Evolutionary conservation across 2,113 vertebrate genomes (phyloP).

Genomic region (Paracanthobrama guichenoti): DNA sequence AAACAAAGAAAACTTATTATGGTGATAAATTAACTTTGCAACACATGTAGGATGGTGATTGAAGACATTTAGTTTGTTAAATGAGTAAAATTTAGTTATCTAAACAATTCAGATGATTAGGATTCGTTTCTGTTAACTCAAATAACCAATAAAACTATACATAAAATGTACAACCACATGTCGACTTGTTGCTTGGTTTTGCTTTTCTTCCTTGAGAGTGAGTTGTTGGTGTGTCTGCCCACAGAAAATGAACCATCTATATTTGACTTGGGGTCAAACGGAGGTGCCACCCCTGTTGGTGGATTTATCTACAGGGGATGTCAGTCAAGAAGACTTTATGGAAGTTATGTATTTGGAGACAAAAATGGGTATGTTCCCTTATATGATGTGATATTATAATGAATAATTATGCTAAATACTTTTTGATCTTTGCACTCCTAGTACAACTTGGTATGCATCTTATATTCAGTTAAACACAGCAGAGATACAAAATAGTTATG

Average conservation of each 20-base stretch:
- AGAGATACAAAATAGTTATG: not conserved
- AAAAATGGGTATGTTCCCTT: constrained; percentile 84
- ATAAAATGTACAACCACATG: not conserved
- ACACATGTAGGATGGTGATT: constrained; percentile 24
- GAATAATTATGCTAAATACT: not conserved
- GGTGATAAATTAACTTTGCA: constrained; percentile 43
- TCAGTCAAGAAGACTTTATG: constrained; percentile 94
- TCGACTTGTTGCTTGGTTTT: not conserved
- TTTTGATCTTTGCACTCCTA: no score
- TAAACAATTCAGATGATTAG: constrained; percentile 1
- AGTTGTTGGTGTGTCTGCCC: constrained; percentile 56
- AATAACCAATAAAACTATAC: not conserved
- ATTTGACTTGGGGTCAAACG: constrained; percentile 90
- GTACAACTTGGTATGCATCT: no score
- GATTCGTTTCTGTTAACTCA: not conserved
- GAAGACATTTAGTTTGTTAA: not conserved
- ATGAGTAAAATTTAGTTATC: not conserved
- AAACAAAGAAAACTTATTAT: constrained; percentile 55
- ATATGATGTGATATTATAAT: not conserved
- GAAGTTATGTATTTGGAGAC: constrained; percentile 94
- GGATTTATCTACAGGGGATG: constrained; percentile 97
- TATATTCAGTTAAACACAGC: no score
- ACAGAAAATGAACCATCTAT: constrained; percentile 93
- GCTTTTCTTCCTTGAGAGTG: not conserved
- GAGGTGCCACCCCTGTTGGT: constrained; percentile 86